phyloP scores from a whole-genome alignment of 2,797 vertebrate genomes.

The Pseudocheirus occidentalis region DNA sequence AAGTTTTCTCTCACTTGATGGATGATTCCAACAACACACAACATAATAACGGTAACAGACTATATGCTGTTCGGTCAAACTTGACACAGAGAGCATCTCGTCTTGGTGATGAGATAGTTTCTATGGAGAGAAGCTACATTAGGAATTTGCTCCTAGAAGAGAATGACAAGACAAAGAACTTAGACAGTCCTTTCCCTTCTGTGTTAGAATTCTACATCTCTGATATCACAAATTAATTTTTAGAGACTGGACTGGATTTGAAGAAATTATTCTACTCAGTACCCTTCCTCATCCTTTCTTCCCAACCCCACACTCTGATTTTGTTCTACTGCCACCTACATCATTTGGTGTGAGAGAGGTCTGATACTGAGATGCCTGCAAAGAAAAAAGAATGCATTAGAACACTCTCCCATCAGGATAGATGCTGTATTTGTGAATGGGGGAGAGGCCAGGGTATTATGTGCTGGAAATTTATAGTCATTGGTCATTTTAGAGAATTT shows the following conservation, averaged over 20 bases:
- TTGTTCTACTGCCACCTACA: constrained; percentile 49
- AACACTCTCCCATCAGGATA: constrained; percentile 73
- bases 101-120: background rate
- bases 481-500: constrained; percentile 76
- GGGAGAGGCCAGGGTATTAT: constrained; percentile 59
- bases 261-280: constrained; percentile 21
- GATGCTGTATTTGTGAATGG: constrained; percentile 73
- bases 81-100: background rate
- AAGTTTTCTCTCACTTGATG: background rate
- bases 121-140: constrained; percentile 27
- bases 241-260: constrained; percentile 19
- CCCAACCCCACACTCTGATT: constrained; percentile 40
- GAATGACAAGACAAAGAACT: constrained; percentile 24
- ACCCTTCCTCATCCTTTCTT: constrained; percentile 9
- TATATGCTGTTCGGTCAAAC: background rate
- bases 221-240: constrained; percentile 36
- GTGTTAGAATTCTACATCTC: constrained; percentile 22
- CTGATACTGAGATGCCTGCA: constrained; percentile 64
- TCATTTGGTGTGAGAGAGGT: constrained; percentile 62
- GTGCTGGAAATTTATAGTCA: constrained; percentile 77
- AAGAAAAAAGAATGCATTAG: constrained; percentile 70
- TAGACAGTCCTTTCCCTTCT: constrained; percentile 12
- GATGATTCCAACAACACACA: background rate
- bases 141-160: constrained; percentile 34
- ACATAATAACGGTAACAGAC: no score